phyloP scores from a whole-genome alignment of 2,797 vertebrate genomes.

The Enteromius treurensis region DNA sequence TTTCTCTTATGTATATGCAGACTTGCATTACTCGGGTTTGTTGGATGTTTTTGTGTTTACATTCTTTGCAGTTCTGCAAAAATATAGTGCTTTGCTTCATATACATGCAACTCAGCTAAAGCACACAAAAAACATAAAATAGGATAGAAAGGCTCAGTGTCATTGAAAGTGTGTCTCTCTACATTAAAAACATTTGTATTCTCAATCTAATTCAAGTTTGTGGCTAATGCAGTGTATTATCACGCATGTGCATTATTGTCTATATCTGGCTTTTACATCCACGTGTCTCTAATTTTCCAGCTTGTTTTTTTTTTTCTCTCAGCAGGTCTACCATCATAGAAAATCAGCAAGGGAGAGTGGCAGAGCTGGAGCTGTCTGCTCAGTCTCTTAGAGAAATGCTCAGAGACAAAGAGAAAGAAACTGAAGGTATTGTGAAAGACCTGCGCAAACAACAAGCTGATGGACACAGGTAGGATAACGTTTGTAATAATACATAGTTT shows the following conservation, averaged over 20 bases:
- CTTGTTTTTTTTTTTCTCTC: conserved; percentile 1
- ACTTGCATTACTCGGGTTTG: conserved; percentile 53
- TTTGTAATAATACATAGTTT: background rate
- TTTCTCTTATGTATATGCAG: conserved; percentile 29
- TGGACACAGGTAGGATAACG: conserved; percentile 70
- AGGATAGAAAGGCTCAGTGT: background rate
- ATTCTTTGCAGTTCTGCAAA: background rate
- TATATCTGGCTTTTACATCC: background rate
- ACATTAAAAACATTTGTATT: background rate
- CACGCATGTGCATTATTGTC: background rate
- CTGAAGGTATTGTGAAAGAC: conserved; percentile 70
- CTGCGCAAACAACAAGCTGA: conserved; percentile 74
- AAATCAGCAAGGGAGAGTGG: conserved; percentile 66
- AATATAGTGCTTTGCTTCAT: background rate
- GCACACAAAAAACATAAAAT: background rate
- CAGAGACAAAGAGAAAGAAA: conserved; percentile 72
- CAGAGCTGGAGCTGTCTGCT: conserved; percentile 71
- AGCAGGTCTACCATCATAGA: conserved; percentile 71
- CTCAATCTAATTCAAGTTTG: background rate
- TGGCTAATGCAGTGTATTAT: background rate
- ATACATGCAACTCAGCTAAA: background rate
- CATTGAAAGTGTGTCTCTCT: background rate
- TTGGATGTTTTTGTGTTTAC: conserved; percentile 14
- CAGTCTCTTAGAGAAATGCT: conserved; percentile 71
- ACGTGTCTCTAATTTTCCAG: background rate